Evolutionary conservation across 2,888 invertebrate species (phyloP), one percentile per base, ranked within the genome.

Genomic region (Thera britannica): DNA sequence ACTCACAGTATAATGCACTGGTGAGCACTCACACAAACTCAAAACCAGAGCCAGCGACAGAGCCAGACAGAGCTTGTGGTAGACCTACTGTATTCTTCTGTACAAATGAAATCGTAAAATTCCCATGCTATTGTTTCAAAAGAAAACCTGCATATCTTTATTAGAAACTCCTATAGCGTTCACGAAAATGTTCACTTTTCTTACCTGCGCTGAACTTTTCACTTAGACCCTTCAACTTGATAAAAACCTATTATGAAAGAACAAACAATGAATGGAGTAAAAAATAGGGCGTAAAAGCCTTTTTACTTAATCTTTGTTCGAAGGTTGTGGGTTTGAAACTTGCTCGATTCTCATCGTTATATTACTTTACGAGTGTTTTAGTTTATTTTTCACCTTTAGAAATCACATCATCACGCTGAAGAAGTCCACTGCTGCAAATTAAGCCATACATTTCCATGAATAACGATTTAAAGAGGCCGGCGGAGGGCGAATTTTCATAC

Each of bases 171-270:
- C 0, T 7, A 44, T 5, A 7, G 2, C 44, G 7, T 7, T 7
- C 6, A 7, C 2, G 44, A 61, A 51, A 54, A 61, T 57, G 63
- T 63, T 68, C 57, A 57, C 58, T n/a, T 64, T 61, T 61, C 57
- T 52, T 68, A 68, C 61, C 41, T 58, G 58, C 23, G 51, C 36
- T 8, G 61, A 68, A 61, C 58, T 68, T 68, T 64, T 68, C 49
- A 65, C 68, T 61, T 65, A 58, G 64, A 6, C 49, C 49, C 8
- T 65, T 57, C 48, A 49, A 9, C 35, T 54, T 51, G 54, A 48
- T 52, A 57, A 60, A 44, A 58, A 38, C 54, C 64, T 60, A 68
- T 68, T 61, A 60, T 63, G n/a, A 8, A 38, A 57, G 2, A 38
- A 61, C 57, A 34, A 58, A 55, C 48, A 52, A 58, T 58, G 58